phyloP scores from a whole-genome alignment of 2,888 invertebrate species.

The Rhogogaster chlorosoma region DNA sequence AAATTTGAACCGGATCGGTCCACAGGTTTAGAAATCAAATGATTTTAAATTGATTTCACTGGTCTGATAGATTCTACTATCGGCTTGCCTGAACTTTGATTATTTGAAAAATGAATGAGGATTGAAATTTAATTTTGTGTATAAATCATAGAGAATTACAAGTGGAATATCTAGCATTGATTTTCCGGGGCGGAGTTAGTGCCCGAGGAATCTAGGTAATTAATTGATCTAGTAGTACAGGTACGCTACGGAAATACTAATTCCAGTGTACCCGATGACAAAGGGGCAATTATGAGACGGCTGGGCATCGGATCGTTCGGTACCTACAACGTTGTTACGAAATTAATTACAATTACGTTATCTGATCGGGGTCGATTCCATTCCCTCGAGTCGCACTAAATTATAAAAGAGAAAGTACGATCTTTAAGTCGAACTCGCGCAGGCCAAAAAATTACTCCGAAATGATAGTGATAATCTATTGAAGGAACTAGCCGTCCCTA shows the following conservation, averaged over 20 bases:
- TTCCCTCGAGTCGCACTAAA: constrained; percentile 19
- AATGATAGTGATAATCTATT: no score
- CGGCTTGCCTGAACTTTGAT: no score
- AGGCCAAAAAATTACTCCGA: not conserved
- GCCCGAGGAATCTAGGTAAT: not conserved
- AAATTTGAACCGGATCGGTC: not conserved
- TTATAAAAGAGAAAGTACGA: constrained; percentile 32
- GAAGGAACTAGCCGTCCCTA: not conserved
- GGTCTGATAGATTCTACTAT: no score
- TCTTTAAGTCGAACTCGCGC: not conserved
- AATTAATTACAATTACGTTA: constrained; percentile 45
- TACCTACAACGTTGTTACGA: constrained; percentile 22
- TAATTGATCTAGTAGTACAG: constrained; percentile 29
- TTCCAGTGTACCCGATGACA: constrained; percentile 46
- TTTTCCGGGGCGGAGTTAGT: constrained; percentile 27
- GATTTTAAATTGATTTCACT: no score
- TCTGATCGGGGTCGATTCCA: constrained; percentile 45
- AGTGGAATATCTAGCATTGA: constrained; percentile 9
- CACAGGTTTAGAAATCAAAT: no score
- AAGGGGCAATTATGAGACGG: constrained; percentile 40
- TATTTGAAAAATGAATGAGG: no score
- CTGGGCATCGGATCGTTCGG: not conserved
- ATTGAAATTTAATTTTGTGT: not conserved
- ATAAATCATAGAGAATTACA: not conserved
- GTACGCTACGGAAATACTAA: constrained; percentile 35